These are phyloP conservation scores for Hippocampus comes DNA, from an alignment of 2,113 vertebrate genomes.

Conservation along the genomic window DNA sequence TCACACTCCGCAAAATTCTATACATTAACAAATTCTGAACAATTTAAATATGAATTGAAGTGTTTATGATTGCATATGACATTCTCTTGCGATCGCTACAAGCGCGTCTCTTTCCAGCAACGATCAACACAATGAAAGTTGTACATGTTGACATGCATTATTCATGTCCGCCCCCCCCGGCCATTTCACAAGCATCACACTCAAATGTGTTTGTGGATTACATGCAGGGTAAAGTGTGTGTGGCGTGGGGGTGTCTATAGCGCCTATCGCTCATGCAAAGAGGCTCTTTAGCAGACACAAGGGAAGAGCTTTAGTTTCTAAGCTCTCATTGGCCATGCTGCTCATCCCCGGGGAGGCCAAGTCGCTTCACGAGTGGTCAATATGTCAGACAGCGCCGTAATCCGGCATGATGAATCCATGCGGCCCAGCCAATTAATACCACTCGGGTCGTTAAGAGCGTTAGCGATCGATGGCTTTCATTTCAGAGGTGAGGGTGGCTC, in stretches of 20 bases:
- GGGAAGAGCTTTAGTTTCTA: constrained; percentile 44
- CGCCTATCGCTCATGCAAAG: constrained; percentile 55
- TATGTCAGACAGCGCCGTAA: constrained; percentile 42
- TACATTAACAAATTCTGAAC: background rate
- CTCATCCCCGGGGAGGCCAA: constrained; percentile 40
- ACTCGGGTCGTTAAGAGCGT: constrained; percentile 49
- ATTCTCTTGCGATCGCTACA: background rate
- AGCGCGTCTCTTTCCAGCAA: constrained; percentile 19
- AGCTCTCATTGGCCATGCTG: constrained; percentile 45
- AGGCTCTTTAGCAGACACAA: constrained; percentile 31
- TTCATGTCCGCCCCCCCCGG: constrained; percentile 49
- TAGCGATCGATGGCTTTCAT: constrained; percentile 64
- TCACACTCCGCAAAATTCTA: too few relatives aligned
- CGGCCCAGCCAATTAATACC: constrained; percentile 47
- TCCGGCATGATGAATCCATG: constrained; percentile 45
- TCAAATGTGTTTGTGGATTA: constrained; percentile 65
- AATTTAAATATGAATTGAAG: background rate
- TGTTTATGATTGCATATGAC: background rate
- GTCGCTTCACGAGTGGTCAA: constrained; percentile 41
- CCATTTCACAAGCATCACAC: constrained; percentile 66
- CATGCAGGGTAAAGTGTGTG: constrained; percentile 39
- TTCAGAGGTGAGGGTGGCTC: constrained; percentile 50
- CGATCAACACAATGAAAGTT: constrained; percentile 61
- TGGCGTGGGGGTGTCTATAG: constrained; percentile 22
- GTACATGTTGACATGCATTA: constrained; percentile 65